A percentile compares a stretch with the other conserved stretches of the same genome.
Conservation (phyloP, 2,797 vertebrate genomes). For the Cyprinodon diabolis region DNA sequence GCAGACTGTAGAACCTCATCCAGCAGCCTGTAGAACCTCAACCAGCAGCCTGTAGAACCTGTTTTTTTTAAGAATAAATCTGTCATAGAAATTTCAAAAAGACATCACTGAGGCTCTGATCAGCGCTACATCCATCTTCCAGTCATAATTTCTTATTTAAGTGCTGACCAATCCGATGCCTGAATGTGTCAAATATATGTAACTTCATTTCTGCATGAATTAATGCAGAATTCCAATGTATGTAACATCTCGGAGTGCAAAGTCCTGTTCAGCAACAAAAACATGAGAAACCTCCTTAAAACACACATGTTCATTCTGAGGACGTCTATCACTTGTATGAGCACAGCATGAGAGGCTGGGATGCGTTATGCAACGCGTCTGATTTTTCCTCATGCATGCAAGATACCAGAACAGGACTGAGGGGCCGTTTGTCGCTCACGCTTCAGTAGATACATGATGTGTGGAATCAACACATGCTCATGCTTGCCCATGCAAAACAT, state of each 20-base stretch:
- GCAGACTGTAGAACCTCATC: too few species aligned
- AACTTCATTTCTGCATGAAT: constrained; percentile 8
- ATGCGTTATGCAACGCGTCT: constrained; percentile 50
- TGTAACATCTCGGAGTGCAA: constrained; percentile 57
- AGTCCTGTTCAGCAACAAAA: constrained; percentile 52
- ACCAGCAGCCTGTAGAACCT: too few species aligned
- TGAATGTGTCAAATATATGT: too few species aligned
- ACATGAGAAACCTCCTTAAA: constrained; percentile 59
- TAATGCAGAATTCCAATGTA: constrained; percentile 50
- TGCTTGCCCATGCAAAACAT: constrained; percentile 16
- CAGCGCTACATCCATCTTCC: too few species aligned
- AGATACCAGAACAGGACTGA: constrained; percentile 44
- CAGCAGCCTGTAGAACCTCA: too few species aligned
- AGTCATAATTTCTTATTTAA: too few species aligned
- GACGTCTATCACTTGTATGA: constrained; percentile 3
- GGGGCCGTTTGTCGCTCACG: constrained; percentile 25
- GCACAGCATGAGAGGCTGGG: constrained; percentile 9
- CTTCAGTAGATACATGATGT: constrained; percentile 28
- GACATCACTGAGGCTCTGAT: too few species aligned
- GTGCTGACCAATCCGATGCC: too few species aligned
- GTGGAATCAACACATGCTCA: constrained; percentile 43
- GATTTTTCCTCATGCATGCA: constrained; percentile 65
- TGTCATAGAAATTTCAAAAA: too few species aligned
- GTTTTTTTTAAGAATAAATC: too few species aligned
- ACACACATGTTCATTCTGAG: constrained; percentile 19